Evolutionary conservation across 2,113 vertebrate species (phyloP).

Genomic region (Platysternon megacephalum): DNA sequence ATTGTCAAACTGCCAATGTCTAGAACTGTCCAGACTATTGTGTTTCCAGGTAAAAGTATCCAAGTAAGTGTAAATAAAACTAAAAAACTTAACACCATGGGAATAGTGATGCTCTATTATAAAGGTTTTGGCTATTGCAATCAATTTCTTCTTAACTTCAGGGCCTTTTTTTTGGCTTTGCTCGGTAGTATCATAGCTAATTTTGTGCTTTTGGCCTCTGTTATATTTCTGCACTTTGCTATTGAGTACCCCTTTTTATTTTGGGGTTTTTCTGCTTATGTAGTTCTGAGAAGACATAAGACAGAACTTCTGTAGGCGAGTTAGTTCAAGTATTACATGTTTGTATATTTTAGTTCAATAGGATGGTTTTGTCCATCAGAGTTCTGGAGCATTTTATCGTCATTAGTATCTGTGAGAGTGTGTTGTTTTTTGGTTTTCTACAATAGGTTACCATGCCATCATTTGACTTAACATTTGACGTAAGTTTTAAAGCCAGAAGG

Average conservation of each 20-base stretch:
- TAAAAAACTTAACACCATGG: too few relatives aligned
- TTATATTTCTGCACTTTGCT: neutral
- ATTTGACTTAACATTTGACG: neutral
- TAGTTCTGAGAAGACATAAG: neutral
- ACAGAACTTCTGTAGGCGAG: too few relatives aligned
- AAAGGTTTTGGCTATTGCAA: neutral
- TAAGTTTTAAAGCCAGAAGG: neutral
- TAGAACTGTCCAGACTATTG: neutral
- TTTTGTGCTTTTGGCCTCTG: neutral
- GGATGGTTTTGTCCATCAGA: accelerated
- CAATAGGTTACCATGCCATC: too few relatives aligned
- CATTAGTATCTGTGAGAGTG: neutral
- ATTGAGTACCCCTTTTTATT: neutral
- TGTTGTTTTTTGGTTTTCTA: neutral
- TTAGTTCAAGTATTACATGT: neutral
- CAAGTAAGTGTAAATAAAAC: neutral
- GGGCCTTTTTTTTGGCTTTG: neutral
- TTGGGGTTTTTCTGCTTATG: neutral
- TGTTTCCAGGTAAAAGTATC: neutral
- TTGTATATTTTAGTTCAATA: neutral
- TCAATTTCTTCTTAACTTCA: neutral
- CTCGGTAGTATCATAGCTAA: neutral
- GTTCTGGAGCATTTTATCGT: accelerated
- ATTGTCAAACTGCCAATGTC: neutral
- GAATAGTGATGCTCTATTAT: neutral